Evolutionary conservation across 2,888 invertebrate species (phyloP), one percentile per base, ranked within the genome.

Genomic region (Pseudococcus longispinus): DNA sequence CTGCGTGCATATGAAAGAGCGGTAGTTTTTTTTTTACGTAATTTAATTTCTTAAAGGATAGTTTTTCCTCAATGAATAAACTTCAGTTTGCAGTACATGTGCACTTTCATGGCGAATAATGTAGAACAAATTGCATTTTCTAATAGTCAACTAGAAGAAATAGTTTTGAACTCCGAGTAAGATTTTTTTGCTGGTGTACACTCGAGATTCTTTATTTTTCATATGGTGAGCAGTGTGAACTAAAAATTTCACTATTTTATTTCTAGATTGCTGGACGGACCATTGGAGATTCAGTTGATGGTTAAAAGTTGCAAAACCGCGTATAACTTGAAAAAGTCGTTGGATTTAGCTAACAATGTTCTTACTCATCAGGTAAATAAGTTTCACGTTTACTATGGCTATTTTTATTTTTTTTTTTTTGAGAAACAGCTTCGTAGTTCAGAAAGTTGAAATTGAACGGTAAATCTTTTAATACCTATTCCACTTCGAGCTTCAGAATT

Each of bases 1-100:
- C n/a, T n/a, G 29, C 26, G 42, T 37, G 29, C 4, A 37, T 32
- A 23, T 80, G 15, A 18, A 5, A 77, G 8, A 20, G 23, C n/a
- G 29, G 20, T 85, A 3, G 2, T 29, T 23, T 70, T 85, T 23
- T 74, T 2, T 32, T 20, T 13, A 80, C 4, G 15, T 18, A 51
- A 51, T 80, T 42, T 37, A 9, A 1, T 6, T 37, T 37, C 37
- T 37, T 32, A 8, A 32, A 9, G n/a, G 13, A n/a, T 42, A 23
- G 23, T 15, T 85, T 85, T 85, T 80, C 60, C 87, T 85, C 8
- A 85, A 85, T 85, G 15, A 85, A 26, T 20, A 87, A 29, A 46
- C 55, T 89, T 89, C 90, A 96, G 96, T 89, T 92, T 96, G 46
- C 96, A 96, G 90, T 95, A 96, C 91, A 94, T 95, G 88, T 96